Base-by-base conservation (phyloP, 2,797 vertebrate species). In the Betta splendens region DNA sequence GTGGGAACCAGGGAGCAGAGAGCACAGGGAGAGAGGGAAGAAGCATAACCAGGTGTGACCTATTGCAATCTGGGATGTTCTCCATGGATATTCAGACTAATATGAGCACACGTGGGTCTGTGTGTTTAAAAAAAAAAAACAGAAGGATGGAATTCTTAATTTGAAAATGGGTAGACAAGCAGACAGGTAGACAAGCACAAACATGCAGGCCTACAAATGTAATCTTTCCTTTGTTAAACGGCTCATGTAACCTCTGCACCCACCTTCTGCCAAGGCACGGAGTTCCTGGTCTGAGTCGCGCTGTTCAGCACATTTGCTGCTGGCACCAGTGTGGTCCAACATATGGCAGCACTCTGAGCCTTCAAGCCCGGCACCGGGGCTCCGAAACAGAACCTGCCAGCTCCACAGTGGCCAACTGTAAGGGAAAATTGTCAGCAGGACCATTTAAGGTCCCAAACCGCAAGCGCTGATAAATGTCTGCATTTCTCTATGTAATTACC, bases 21-120 rank as follows among this genome's bases (percentile, higher is more conserved):
- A 20, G 54, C 75, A 75, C 79, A 67, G 72, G 66, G 71, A 80
- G 72, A 74, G 26, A 42, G 72, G 62, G 75, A 83, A 83, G 86
- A 91, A 90, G 86, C 78, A 86, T 84, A 85, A 86, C 90, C 90
- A 92, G 89, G 91, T 92, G 90, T 86, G 89, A 89, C 87, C 86
- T 81, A 85, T 89, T 86, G 79, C 75, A 77, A 79, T 87, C 85
- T 80, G 83, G 84, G 86, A 89, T 87, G 81, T 80, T 85, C 79
- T 87, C 81, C 81, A 84, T 70, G 79, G 84, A 84, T 84, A 78
- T 84, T 64, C 75, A 76, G 71, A 64, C 79, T 77, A 72, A 75
- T 68, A 77, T 56, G 78, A 55, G 63, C 44, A 36, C 25, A 54
- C 37, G 18, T 62, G 63, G 59, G 54, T 67, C 50, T 37, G 49